These are phyloP conservation scores for Hedya salicella DNA, from an alignment of 2,888 invertebrate species.

Conservation along the genomic window DNA sequence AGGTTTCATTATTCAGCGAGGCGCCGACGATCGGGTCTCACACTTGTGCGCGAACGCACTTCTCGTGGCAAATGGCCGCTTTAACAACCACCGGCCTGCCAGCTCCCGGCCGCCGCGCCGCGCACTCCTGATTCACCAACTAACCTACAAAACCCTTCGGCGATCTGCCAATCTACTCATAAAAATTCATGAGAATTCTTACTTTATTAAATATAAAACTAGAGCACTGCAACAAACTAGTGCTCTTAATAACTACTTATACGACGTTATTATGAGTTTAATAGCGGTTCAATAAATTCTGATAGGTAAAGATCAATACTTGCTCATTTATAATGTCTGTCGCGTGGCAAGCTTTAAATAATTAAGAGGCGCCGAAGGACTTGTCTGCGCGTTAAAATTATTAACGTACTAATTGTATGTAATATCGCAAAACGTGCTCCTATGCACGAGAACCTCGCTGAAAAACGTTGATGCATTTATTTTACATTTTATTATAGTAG, in stretches of 20 bases:
- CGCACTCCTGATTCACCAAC: conserved; percentile 60
- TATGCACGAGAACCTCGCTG: conserved; percentile 57
- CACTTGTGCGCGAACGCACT: conserved; percentile 54
- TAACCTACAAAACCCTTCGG: conserved; percentile 66
- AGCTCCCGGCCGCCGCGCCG: conserved; percentile 44
- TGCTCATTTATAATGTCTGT: conserved; percentile 32
- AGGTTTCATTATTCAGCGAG: conserved; percentile 71
- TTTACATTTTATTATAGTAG: conserved; percentile 59
- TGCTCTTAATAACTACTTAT: conserved; percentile 50
- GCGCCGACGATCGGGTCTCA: conserved; percentile 71
- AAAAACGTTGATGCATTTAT: conserved; percentile 56
- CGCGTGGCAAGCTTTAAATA: conserved; percentile 37
- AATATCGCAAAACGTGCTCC: conserved; percentile 50
- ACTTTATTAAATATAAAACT: conserved; percentile 49
- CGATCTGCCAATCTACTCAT: conserved; percentile 56
- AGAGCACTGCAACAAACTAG: conserved; percentile 51
- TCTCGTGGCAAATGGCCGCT: conserved; percentile 62
- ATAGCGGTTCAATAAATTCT: conserved; percentile 50
- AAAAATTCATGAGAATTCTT: conserved; percentile 55
- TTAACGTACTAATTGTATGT: conserved; percentile 42
- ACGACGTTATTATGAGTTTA: conserved; percentile 54
- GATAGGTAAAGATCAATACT: conserved; percentile 48
- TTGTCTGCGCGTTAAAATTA: conserved; percentile 40
- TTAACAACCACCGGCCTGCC: conserved; percentile 53
- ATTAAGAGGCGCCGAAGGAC: conserved; percentile 43